Conservation (phyloP, 35 echinoderm and acorn worm genomes). For the Anneissia japonica region DNA sequence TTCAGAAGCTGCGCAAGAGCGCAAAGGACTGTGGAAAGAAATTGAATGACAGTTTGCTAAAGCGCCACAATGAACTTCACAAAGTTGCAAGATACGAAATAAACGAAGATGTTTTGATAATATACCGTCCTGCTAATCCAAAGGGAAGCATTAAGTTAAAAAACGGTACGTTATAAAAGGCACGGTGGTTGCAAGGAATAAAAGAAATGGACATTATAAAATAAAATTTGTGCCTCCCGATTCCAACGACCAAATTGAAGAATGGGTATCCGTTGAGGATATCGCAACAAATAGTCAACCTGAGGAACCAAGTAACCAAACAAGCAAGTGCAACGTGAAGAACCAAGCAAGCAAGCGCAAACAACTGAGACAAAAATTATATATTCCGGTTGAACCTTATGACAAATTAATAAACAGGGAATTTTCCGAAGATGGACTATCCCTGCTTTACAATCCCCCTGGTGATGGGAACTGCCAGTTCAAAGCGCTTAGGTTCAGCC, state of each 20-base stretch:
- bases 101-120: too few species aligned
- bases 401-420: not conserved
- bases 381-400: not conserved
- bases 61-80: too few species aligned
- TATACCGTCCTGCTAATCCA: too few species aligned
- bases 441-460: not conserved
- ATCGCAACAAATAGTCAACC: too few species aligned
- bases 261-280: not conserved
- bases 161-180: too few species aligned
- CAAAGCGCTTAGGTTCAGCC: not conserved
- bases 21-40: too few species aligned
- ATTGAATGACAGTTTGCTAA: too few species aligned
- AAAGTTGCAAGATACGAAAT: too few species aligned
- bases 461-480: not conserved
- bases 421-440: not conserved
- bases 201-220: not conserved
- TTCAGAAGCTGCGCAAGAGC: too few species aligned
- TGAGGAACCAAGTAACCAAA: too few species aligned
- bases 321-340: not conserved
- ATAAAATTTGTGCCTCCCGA: not conserved
- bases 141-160: too few species aligned
- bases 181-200: not conserved
- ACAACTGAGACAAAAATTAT: not conserved
- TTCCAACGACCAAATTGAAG: not conserved
- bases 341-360: not conserved